Conservation (phyloP, 2,113 vertebrate genomes). For the Bos indicus region DNA sequence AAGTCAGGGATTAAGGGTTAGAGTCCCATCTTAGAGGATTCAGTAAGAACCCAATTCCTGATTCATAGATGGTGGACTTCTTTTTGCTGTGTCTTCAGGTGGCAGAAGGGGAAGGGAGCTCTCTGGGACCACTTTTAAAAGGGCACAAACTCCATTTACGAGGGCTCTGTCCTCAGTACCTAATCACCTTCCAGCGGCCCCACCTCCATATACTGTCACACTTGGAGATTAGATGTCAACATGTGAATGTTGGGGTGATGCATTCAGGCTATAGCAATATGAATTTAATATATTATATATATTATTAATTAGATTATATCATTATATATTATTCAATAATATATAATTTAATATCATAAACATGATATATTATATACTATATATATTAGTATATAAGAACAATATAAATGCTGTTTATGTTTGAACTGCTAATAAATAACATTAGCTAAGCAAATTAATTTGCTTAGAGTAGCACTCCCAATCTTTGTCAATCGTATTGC, state of each 20-base stretch:
- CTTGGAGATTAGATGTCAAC: neutral
- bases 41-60: neutral
- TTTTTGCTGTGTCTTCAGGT: neutral
- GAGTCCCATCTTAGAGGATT: neutral
- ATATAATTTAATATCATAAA: neutral
- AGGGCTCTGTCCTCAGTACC: neutral
- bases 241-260: neutral
- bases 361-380: neutral
- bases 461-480: neutral
- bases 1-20: neutral
- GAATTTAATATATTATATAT: neutral
- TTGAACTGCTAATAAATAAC: neutral
- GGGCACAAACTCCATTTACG: neutral
- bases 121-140: neutral
- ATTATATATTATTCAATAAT: neutral
- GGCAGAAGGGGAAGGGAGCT: neutral
- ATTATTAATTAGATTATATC: neutral
- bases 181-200: neutral
- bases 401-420: neutral
- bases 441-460: conserved; percentile 9
- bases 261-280: neutral
- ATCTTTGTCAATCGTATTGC: neutral
- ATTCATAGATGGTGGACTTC: neutral
- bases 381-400: neutral
- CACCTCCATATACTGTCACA: neutral